phyloP scores from a whole-genome alignment of 2,113 vertebrate genomes.

The Carassius carassius region DNA sequence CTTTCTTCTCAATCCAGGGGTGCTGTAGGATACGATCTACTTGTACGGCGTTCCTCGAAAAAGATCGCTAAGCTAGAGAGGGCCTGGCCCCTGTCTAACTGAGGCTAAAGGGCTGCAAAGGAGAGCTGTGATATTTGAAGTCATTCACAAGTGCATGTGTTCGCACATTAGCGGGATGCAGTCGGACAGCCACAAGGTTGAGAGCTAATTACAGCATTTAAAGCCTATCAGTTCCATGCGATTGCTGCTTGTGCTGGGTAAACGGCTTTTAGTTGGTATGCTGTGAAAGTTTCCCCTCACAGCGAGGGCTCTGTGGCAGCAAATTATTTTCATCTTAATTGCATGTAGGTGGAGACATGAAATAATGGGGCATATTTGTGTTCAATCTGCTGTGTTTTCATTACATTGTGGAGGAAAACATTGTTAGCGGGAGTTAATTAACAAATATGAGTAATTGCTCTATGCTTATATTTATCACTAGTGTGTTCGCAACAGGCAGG shows the following conservation, averaged over 20 bases:
- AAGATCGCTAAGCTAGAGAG: constrained; percentile 18
- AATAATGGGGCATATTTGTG: constrained; percentile 54
- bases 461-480: constrained; percentile 69
- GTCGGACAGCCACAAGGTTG: constrained; percentile 58
- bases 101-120: constrained; percentile 40
- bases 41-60: neutral
- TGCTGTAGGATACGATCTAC: constrained; percentile 10
- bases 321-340: constrained; percentile 60
- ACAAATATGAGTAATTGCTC: constrained; percentile 73
- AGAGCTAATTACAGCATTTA: constrained; percentile 64
- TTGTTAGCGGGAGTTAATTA: constrained; percentile 73
- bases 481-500: constrained; percentile 70
- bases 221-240: constrained; percentile 59
- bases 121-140: constrained; percentile 51
- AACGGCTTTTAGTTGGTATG: constrained; percentile 56
- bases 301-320: constrained; percentile 46
- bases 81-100: constrained; percentile 36
- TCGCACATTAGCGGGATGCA: constrained; percentile 50
- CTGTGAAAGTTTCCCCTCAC: constrained; percentile 43
- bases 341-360: constrained; percentile 56
- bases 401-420: constrained; percentile 56
- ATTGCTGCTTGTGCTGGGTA: constrained; percentile 55
- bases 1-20: constrained; percentile 28
- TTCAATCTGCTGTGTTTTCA: constrained; percentile 58
- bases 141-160: constrained; percentile 53